Evolutionary conservation across 2,113 vertebrate species (phyloP), one percentile per base, ranked within the genome.

Genomic region (Paramisgurnus dabryanus): DNA sequence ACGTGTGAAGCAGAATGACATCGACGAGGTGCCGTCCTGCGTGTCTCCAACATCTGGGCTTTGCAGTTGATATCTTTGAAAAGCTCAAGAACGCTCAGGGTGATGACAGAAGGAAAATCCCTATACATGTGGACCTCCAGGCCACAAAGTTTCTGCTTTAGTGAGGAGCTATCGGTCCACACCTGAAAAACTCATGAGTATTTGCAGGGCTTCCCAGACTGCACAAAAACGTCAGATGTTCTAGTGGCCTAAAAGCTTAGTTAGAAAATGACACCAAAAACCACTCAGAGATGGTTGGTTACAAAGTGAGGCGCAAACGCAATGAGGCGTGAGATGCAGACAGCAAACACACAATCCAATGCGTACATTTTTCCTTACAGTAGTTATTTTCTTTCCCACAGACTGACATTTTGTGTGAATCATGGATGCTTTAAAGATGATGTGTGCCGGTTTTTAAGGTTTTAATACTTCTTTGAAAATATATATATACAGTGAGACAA

Each of bases 61-160:
- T 49, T 57, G 49, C 73, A 49, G 18, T 50, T 11, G 13, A 84
- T 45, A 47, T 55, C 34, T 82, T 63, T 43, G 12, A 55, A 34
- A 4, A 34, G 39, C 27, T 81, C 67, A 12, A 18, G 40, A 80
- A 80, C 45, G 66, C 40, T 67, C 66, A 10, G 63, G 43, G 83
- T 82, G 80, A 76, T 80, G 83, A 82, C 45, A 76, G 75, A 84
- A 79, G 50, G 40, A 79, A 63, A 79, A 64, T 40, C 57, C 34
- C 47, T 66, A 6, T 63, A 67, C 34, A 82, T 58, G 50, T 58
- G 69, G 65, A 82, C 61, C 65, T 81, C 55, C 27, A 11, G 80
- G 49, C 70, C 47, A 60, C 13, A n/a, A 27, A 47, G 7, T 15
- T 17, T 41, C 60, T 18, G 53, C 45, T 75, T 81, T 69, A 79